phyloP scores from a whole-genome alignment of 2,888 invertebrate species.

The Eulithis prunata region DNA sequence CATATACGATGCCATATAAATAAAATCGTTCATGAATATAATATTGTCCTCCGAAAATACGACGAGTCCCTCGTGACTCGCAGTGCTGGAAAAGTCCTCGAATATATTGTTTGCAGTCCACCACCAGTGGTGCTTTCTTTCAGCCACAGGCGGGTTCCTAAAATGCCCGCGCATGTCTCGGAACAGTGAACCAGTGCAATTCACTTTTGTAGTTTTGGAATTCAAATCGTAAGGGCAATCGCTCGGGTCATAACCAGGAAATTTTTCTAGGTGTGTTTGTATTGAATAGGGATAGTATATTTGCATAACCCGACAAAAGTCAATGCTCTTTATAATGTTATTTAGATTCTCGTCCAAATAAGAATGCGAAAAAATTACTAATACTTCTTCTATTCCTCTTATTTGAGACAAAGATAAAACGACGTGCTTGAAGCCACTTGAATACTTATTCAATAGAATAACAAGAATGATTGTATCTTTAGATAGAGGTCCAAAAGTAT shows the following conservation, averaged over 20 bases:
- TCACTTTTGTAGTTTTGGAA: conserved; percentile 40
- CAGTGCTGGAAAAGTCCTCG: conserved; percentile 39
- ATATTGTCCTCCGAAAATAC: conserved; percentile 59
- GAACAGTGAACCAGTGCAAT: conserved; percentile 54
- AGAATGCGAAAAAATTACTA: conserved; percentile 65
- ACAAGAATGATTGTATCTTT: conserved; percentile 56
- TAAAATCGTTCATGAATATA: conserved; percentile 60
- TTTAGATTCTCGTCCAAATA: conserved; percentile 55
- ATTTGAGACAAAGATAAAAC: conserved; percentile 56
- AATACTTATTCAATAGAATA: conserved; percentile 50
- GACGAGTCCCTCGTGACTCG: conserved; percentile 51
- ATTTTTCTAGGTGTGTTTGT: conserved; percentile 53
- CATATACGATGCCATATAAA: conserved; percentile 60
- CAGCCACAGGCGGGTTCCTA: conserved; percentile 51
- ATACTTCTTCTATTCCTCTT: conserved; percentile 55
- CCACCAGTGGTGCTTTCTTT: conserved; percentile 68
- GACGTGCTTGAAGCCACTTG: conserved; percentile 52
- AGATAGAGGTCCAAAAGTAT: conserved; percentile 50
- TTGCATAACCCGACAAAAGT: conserved; percentile 63
- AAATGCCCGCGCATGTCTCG: conserved; percentile 57
- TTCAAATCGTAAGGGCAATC: conserved; percentile 50
- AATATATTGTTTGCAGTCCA: conserved; percentile 68
- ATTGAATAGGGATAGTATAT: conserved; percentile 64
- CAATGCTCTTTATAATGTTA: conserved; percentile 52
- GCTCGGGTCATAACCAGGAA: conserved; percentile 52